phyloP scores from a whole-genome alignment of 2,797 vertebrate species.

The Orestias chungarensis region DNA sequence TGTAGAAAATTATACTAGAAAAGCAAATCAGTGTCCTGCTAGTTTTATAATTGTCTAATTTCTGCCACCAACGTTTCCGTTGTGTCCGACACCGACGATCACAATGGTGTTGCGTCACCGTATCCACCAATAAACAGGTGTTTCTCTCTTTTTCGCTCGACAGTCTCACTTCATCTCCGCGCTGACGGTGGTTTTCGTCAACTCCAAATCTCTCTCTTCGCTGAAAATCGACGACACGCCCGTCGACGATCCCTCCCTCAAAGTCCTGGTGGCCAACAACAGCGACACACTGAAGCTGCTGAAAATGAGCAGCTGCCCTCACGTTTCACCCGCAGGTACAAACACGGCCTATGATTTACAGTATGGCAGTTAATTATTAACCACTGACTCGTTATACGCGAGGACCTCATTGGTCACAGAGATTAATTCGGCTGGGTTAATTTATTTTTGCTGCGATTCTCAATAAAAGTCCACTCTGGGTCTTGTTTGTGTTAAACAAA shows the following conservation, averaged over 20 bases:
- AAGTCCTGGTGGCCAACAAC: constrained; percentile 94
- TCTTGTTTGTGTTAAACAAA: neutral
- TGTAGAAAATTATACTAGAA: neutral
- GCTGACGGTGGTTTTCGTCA: constrained; percentile 97
- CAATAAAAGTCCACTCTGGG: neutral
- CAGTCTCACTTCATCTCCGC: constrained; percentile 98
- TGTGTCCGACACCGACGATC: neutral
- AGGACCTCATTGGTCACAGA: constrained; percentile 5
- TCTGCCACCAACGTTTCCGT: neutral
- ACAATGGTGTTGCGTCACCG: neutral
- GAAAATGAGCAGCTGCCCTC: constrained; percentile 98
- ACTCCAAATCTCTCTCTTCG: constrained; percentile 95
- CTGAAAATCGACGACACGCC: constrained; percentile 97
- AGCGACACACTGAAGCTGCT: constrained; percentile 93
- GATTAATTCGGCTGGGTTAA: neutral
- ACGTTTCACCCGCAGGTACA: constrained; percentile 95
- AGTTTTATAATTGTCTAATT: neutral
- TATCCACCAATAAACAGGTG: neutral
- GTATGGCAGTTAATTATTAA: neutral
- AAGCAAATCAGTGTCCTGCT: neutral
- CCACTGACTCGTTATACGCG: constrained; percentile 4
- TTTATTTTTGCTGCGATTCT: neutral
- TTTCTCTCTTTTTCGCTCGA: constrained; percentile 7
- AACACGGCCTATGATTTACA: neutral
- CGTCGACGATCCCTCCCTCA: constrained; percentile 95